Base-by-base conservation (phyloP, 2,797 vertebrate species). In the Emys orbicularis region DNA sequence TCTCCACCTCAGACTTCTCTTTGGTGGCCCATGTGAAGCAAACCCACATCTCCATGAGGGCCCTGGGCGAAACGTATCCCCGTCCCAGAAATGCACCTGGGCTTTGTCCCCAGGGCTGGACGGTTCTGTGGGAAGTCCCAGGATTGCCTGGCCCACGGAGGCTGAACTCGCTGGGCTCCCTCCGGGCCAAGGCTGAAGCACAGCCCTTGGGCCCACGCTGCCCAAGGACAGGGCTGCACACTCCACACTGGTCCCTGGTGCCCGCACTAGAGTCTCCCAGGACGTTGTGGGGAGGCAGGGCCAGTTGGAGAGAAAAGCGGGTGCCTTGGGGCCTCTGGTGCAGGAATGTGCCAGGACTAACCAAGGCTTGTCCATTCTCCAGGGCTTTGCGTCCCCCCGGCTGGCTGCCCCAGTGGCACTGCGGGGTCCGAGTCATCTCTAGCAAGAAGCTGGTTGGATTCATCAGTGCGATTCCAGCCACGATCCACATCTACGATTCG, bases 361-460 rank as follows among this genome's bases (percentile, higher is more conserved):
- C 52, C 52, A 91, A 15, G 1, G 44, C 8, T 1, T 61, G 19
- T 95, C 79, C 97, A 59, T 18, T 86, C 90, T 90, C 54, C 98
- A 99, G 99, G 99, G 99, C 99, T 0, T 98, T 99, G 92, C 99
- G 99, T 92, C 99, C 99, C 19, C 99, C 99, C 0, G 99, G 99
- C 93, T 99, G 99, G 99, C 97, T 99, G 96, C 99, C 99, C 34
- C 99, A 99, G 97, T 99, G 99, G 99, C 99, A 99, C 94, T 99
- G 99, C 41, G 99, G 99, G 3, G 99, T 99, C 92, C 98, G 99
- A 59, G 99, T 99, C 65, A 98, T 99, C 97, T 99, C 99, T 77
- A 99, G 99, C 98, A 99, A 99, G 97, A 99, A 99, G 96, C 98
- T 99, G 92, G 99, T 99, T 49, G 99, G 99, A 56, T 99, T 99